Conservation (phyloP, 2,797 vertebrate genomes). For the Anguilla marmorata region DNA sequence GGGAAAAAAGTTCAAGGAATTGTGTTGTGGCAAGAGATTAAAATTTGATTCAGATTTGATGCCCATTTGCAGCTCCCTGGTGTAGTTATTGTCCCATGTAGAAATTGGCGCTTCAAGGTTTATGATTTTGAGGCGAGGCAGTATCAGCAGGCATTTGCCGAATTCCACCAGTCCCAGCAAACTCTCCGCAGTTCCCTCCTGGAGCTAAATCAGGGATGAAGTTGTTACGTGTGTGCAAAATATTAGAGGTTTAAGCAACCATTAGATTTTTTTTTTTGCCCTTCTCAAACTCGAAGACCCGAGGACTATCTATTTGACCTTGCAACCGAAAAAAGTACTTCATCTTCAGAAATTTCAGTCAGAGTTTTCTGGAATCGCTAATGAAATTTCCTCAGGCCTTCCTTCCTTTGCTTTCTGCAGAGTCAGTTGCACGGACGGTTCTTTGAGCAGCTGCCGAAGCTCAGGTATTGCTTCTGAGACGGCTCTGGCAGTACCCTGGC, state of each 20-base stretch:
- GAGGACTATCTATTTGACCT: not conserved
- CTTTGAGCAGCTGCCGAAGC: conserved; percentile 15
- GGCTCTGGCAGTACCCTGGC: conserved; percentile 32
- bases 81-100: not conserved
- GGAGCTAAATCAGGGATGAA: not conserved
- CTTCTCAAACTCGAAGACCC: not conserved
- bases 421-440: conserved; percentile 29
- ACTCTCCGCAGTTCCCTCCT: not conserved
- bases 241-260: not conserved
- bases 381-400: conserved; percentile 35
- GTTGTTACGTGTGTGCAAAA: not conserved
- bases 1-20: not conserved
- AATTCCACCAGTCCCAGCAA: not conserved
- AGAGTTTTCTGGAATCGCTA: conserved; percentile 23
- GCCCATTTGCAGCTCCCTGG: not conserved
- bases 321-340: not conserved
- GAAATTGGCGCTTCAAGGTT: not conserved
- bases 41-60: not conserved
- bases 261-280: not conserved
- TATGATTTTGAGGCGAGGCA: not conserved
- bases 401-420: conserved; percentile 26
- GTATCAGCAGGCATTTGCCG: not conserved
- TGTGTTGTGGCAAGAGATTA: not conserved
- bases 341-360: no score
- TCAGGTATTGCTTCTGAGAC: conserved; percentile 33